Conservation (phyloP, 2,797 vertebrate genomes). For the Ceyx erithaca region DNA sequence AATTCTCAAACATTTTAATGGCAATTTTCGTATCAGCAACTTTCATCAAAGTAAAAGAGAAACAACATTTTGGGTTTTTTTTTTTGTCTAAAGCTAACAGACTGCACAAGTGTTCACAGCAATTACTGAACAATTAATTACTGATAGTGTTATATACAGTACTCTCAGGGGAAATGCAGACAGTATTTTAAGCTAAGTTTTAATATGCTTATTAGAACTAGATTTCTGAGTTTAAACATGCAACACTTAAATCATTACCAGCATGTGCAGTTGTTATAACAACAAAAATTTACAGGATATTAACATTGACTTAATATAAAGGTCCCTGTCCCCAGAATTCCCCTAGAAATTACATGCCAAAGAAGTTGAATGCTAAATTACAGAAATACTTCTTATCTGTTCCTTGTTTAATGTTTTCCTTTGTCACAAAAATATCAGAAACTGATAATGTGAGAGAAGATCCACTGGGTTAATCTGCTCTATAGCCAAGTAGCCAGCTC, state of each 20-base stretch:
- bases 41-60: not conserved
- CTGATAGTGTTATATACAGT: not conserved
- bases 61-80: fast-evolving
- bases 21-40: not conserved
- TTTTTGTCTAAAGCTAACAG: not conserved
- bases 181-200: not conserved
- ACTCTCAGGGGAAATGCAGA: not conserved
- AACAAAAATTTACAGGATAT: not conserved
- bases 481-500: not conserved
- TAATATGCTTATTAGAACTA: not conserved
- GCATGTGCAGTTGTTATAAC: not conserved
- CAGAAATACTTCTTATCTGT: not conserved
- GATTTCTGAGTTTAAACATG: not conserved
- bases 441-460: not conserved
- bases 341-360: not conserved
- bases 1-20: not conserved
- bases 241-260: not conserved
- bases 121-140: conserved; percentile 1
- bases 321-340: not conserved
- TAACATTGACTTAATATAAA: not conserved
- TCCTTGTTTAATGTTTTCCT: not conserved
- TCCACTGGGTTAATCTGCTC: not conserved
- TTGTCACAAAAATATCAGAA: not conserved
- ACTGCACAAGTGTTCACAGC: not conserved
- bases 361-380: not conserved